A percentile compares a stretch with the other conserved stretches of the same genome.
Conservation (phyloP, 2,888 invertebrate genomes). For the Romanomermis culicivorax region DNA sequence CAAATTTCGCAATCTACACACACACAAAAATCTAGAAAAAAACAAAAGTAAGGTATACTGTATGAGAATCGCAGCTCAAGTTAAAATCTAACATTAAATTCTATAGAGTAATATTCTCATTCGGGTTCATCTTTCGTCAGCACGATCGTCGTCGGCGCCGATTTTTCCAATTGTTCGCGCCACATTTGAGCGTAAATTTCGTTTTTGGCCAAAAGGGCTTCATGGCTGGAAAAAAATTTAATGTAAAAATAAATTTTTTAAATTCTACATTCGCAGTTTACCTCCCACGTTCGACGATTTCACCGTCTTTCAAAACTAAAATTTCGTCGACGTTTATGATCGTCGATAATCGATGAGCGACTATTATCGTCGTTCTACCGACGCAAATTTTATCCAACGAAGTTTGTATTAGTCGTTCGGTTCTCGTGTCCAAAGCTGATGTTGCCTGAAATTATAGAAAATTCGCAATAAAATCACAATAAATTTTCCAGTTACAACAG, state of each 20-base stretch:
- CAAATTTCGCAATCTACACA: no score
- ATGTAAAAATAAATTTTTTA: no score
- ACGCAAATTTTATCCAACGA: constrained; percentile 53
- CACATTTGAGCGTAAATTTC: constrained; percentile 78
- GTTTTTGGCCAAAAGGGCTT: constrained; percentile 43
- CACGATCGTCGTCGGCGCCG: no score
- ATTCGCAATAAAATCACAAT: no score
- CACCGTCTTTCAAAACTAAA: constrained; percentile 68
- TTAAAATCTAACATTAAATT: no score
- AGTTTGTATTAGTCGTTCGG: constrained; percentile 68
- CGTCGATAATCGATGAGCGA: constrained; percentile 76
- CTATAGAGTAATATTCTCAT: no score
- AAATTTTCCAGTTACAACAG: no score
- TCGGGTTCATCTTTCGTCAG: no score
- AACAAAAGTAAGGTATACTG: no score
- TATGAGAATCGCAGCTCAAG: no score
- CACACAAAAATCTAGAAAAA: no score
- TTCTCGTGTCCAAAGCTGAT: constrained; percentile 79
- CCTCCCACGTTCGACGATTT: constrained; percentile 69
- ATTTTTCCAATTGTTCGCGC: constrained; percentile 46
- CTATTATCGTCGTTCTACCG: constrained; percentile 72
- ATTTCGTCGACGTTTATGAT: constrained; percentile 85
- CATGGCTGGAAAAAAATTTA: constrained; percentile 41
- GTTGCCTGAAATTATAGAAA: constrained; percentile 31
- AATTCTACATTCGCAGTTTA: constrained; percentile 32